phyloP scores from a whole-genome alignment of 2,888 invertebrate species.

The Melinaea menophilus region DNA sequence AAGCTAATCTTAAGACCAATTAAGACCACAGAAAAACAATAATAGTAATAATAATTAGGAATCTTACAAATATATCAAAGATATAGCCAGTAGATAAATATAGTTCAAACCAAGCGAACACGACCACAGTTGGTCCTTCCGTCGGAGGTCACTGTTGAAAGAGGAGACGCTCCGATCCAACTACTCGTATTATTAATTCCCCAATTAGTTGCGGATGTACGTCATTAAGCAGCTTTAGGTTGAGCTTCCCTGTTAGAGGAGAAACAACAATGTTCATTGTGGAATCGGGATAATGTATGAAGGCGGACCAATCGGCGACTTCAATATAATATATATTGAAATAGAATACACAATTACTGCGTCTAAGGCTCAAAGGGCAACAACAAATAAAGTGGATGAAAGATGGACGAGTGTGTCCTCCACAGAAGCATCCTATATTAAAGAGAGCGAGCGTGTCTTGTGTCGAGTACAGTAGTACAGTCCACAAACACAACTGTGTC shows the following conservation, averaged over 20 bases:
- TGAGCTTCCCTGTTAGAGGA: not conserved
- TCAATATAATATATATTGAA: not conserved
- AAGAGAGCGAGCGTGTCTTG: conserved; percentile 24
- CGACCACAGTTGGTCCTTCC: not conserved
- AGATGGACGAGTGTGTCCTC: conserved; percentile 19
- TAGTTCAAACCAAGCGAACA: not conserved
- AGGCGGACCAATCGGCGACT: not conserved
- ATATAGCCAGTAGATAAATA: not conserved
- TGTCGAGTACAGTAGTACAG: conserved; percentile 18
- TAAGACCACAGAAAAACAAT: no score
- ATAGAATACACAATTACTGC: not conserved
- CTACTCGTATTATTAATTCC: not conserved
- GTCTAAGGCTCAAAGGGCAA: conserved; percentile 2
- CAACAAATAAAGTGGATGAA: conserved; percentile 15
- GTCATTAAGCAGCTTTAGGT: not conserved
- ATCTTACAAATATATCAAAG: not conserved
- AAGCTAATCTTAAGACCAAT: no score
- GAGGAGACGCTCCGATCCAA: not conserved
- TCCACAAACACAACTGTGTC: conserved; percentile 7
- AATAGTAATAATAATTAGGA: no score
- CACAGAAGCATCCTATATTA: conserved; percentile 25
- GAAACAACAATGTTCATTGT: not conserved
- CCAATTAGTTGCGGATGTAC: not conserved
- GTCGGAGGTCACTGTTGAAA: not conserved
- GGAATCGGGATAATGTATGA: not conserved